A percentile compares a stretch with the other conserved stretches of the same genome.
phyloP scores from a whole-genome alignment of 2,113 vertebrate genomes.

The Hucho hucho region DNA sequence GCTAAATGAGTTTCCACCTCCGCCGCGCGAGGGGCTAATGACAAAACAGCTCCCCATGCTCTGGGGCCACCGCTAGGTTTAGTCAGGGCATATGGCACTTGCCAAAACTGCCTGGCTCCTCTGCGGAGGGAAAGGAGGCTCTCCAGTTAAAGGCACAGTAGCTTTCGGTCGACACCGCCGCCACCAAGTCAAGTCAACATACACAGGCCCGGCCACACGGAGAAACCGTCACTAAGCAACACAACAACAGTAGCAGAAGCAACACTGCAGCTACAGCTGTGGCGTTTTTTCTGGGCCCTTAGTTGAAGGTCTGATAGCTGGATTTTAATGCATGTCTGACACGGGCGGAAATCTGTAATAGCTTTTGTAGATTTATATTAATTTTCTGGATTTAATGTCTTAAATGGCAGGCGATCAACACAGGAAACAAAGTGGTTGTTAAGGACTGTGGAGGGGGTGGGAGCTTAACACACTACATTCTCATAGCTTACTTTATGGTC shows the following conservation, averaged over 20 bases:
- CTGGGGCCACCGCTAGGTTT: constrained; percentile 80
- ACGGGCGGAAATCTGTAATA: constrained; percentile 58
- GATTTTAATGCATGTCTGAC: constrained; percentile 37
- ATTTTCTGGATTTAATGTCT: constrained; percentile 77
- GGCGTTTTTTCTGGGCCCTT: constrained; percentile 25
- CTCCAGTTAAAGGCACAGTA: constrained; percentile 19
- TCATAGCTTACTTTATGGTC: constrained; percentile 76
- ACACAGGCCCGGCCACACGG: background rate
- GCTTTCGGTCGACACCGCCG: background rate
- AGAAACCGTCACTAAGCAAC: background rate
- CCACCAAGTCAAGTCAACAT: background rate
- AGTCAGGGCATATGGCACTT: constrained; percentile 93
- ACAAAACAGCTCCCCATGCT: constrained; percentile 88
- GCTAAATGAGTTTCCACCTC: constrained; percentile 97
- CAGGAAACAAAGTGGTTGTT: constrained; percentile 74
- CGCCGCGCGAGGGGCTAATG: constrained; percentile 96
- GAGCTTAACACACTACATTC: constrained; percentile 73
- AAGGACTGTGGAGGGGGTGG: constrained; percentile 72
- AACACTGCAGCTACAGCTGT: background rate
- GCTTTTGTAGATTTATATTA: constrained; percentile 77
- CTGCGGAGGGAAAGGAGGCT: constrained; percentile 31
- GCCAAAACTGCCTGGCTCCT: constrained; percentile 77
- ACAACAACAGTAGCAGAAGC: background rate
- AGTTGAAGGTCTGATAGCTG: constrained; percentile 21
- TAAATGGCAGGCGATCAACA: constrained; percentile 75